Base-by-base conservation (phyloP, 2,888 invertebrate species). In the Ditula angustiorana region DNA sequence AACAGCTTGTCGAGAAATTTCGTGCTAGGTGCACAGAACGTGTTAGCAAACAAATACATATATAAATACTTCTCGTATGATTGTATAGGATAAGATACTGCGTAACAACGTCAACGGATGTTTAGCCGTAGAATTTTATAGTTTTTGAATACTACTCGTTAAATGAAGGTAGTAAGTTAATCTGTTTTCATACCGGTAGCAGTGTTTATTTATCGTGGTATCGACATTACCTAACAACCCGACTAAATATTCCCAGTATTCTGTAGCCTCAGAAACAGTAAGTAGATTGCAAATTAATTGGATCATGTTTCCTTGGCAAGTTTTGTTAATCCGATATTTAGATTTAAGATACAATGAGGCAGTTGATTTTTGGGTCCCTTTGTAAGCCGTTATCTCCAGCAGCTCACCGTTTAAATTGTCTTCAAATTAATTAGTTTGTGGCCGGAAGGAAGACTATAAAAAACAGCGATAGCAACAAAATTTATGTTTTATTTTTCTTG, bases 91-190 rank as follows among this genome's bases (percentile, higher is more conserved):
- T 13, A 35, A 53, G 16, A 23, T 33, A 11, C 11, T 30, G 23
- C n/a, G 53, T 10, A 19, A 30, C 24, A 19, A 11, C 53, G 53
- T 53, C 35, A 53, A 35, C 53, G 53, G 53, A 53, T 53, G 53
- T 35, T 16, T 53, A 35, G n/a, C 13, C 33, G 35, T 11, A 5
- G 23, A 41, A 46, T 8, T 33, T 53, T 21, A 53, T 53, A 35
- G 53, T 23, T 35, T 52, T 33, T 13, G 2, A 53, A 23, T 23
- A 53, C 21, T 35, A 53, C n/a, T n/a, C n/a, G n/a, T n/a, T n/a
- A n/a, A n/a, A n/a, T n/a, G 35, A 8, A n/a, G 21, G 35, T 23
- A 21, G 44, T 44, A 21, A 23, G n/a, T 52, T 30, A 50, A 53
- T 53, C 13, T 53, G 35, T 53, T 53, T 53, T 53, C 53, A 13